Base-by-base conservation (phyloP, 2,797 vertebrate species). In the Pyrocephalus nanus region DNA sequence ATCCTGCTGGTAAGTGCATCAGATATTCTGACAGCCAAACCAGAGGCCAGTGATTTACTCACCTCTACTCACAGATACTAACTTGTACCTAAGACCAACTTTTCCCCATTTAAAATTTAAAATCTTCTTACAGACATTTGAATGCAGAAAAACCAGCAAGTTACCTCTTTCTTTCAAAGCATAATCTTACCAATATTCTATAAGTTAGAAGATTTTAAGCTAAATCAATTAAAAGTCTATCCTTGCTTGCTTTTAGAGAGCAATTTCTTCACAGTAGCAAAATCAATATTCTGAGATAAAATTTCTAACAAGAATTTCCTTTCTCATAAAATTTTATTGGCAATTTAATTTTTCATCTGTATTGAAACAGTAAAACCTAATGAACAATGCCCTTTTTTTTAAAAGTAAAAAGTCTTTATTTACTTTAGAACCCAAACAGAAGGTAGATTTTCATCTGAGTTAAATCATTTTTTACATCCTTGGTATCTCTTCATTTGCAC, bases 381-480 rank as follows among this genome's bases (percentile, higher is more conserved):
- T 86, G 75, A 95, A 78, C 43, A 50, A 77, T 80, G 45, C 36
- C 48, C 25, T 73, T 90, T 89, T 83, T 83, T 90, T 88, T 91
- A 70, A 88, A 65, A 87, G 88, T 40, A 66, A 95, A 95, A 95
- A 78, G 45, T 94, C 86, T 92, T 97, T 95, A 96, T 97, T 97
- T 97, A 97, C 94, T 95, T 94, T 95, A 88, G 80, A 97, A 96
- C 50, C 80, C 86, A 96, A 89, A 92, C 96, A 97, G 94, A 95
- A 96, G 93, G 94, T 88, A 94, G 76, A 91, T 94, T 97, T 97
- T 96, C 95, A 96, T 60, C 93, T 95, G 90, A 97, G 92, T 96
- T 96, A 94, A 96, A 96, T 96, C 74, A 97, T 97, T 96, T 97
- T 81, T 91, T 93, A 77, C 90, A 94, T 95, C 92, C 93, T 94